Evolutionary conservation across 2,113 vertebrate genomes (phyloP).

Genomic region (Hippocampus mohnikei): DNA sequence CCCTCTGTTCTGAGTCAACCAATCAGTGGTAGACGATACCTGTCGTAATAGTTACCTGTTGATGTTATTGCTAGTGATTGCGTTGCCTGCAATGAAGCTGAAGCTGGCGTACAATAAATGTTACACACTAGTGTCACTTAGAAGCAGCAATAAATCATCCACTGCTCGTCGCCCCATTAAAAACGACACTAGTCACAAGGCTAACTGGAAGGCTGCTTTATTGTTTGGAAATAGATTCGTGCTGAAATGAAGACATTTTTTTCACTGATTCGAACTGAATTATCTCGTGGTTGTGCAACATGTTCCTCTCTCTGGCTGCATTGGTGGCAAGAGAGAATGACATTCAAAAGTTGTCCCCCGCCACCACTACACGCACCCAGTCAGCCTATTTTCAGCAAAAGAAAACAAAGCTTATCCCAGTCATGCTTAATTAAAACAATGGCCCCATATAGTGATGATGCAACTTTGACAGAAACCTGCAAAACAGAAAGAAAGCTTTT

Average conservation of each 20-base stretch:
- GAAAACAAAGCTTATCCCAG: constrained; percentile 59
- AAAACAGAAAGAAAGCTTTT: constrained; percentile 71
- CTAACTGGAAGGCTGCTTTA: constrained; percentile 83
- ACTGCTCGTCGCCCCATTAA: constrained; percentile 22
- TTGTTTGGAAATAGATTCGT: constrained; percentile 83
- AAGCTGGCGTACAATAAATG: background rate
- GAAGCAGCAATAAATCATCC: background rate
- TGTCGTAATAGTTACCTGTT: too few relatives aligned
- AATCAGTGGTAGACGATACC: too few relatives aligned
- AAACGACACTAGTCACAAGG: constrained; percentile 61
- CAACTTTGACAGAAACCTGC: constrained; percentile 59
- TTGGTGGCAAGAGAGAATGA: constrained; percentile 74
- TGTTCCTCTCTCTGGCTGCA: constrained; percentile 70
- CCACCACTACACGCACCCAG: constrained; percentile 56
- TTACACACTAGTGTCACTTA: background rate
- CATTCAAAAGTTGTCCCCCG: constrained; percentile 59
- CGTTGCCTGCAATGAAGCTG: background rate
- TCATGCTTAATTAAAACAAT: constrained; percentile 75
- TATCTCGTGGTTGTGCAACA: constrained; percentile 76
- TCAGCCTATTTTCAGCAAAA: constrained; percentile 69
- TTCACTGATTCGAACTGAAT: constrained; percentile 73
- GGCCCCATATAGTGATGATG: constrained; percentile 65
- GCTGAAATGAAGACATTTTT: constrained; percentile 82
- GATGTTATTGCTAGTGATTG: background rate
- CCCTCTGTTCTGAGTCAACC: too few relatives aligned